These are phyloP conservation scores for Ploceus nigricollis DNA, from an alignment of 2,113 vertebrate species.

Conservation along the genomic window DNA sequence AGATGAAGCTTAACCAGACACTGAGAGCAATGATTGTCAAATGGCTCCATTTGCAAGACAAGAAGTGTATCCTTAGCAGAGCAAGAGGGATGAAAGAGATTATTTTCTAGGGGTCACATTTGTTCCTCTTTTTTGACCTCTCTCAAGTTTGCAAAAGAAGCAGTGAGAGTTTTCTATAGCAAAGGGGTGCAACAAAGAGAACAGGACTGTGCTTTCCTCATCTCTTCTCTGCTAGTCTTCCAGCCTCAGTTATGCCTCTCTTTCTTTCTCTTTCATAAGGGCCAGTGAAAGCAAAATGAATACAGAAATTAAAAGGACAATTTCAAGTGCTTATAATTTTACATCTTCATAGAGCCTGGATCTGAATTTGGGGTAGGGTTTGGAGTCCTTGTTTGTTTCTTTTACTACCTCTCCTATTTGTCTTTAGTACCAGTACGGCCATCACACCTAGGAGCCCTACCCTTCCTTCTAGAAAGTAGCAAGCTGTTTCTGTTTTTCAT, in stretches of 20 bases:
- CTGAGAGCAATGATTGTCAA: conserved; percentile 66
- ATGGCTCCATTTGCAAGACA: conserved; percentile 70
- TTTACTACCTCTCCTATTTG: not conserved
- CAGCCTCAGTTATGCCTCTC: not conserved
- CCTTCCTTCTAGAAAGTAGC: not conserved
- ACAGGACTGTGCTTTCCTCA: not conserved
- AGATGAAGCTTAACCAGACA: conserved; percentile 63
- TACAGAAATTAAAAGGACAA: not conserved
- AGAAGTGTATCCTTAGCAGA: conserved; percentile 63
- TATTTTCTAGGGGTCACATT: conserved; percentile 67
- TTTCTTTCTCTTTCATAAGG: not conserved
- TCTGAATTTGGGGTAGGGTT: not conserved
- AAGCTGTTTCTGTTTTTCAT: not conserved
- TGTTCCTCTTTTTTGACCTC: conserved; percentile 66
- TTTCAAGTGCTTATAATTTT: not conserved
- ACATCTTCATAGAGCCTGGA: not conserved
- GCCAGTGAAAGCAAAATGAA: not conserved
- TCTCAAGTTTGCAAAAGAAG: conserved; percentile 62
- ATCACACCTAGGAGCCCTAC: not conserved
- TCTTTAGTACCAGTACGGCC: not conserved
- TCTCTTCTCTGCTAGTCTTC: not conserved
- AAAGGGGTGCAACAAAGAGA: conserved; percentile 41
- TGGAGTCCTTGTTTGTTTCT: not conserved
- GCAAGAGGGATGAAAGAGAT: conserved; percentile 67
- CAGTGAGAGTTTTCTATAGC: conserved; percentile 29